A percentile compares a stretch with the other conserved stretches of the same genome.
Conservation (phyloP, 2,797 vertebrate genomes). For the Vespertilio murinus region DNA sequence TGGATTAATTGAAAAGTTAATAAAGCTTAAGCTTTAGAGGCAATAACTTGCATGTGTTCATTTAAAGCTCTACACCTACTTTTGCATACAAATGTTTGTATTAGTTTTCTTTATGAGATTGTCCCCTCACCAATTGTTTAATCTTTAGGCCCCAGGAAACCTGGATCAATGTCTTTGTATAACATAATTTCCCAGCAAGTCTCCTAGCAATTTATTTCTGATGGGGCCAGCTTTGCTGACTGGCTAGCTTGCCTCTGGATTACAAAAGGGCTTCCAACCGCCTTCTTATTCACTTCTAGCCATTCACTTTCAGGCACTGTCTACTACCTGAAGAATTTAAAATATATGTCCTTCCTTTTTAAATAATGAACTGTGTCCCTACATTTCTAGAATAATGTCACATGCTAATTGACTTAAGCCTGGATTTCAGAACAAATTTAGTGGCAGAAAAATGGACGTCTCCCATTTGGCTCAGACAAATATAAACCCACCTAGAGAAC, state of each 20-base stretch:
- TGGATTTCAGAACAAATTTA: slow-evolving; percentile 29
- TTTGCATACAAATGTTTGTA: neutral
- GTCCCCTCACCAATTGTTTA: neutral
- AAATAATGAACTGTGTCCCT: neutral
- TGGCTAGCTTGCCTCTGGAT: neutral
- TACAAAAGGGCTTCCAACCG: neutral
- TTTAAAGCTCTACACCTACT: neutral
- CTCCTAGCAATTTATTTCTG: neutral
- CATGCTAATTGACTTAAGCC: slow-evolving; percentile 4
- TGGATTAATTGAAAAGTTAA: neutral
- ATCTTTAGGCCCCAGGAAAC: neutral
- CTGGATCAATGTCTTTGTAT: neutral
- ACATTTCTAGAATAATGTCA: slow-evolving; percentile 22
- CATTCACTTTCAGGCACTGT: neutral
- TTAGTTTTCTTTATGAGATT: neutral
- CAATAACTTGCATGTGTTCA: neutral
- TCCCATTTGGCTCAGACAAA: neutral
- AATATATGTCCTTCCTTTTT: neutral
- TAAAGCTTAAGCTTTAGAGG: neutral
- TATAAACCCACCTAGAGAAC: neutral
- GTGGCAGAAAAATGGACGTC: neutral
- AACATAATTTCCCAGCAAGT: neutral
- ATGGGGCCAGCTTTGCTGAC: neutral
- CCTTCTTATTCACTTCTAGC: neutral
- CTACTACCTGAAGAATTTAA: neutral